A percentile compares a stretch with the other conserved stretches of the same genome.
Conservation (phyloP, 2,888 invertebrate species). For the Thereva unica region DNA sequence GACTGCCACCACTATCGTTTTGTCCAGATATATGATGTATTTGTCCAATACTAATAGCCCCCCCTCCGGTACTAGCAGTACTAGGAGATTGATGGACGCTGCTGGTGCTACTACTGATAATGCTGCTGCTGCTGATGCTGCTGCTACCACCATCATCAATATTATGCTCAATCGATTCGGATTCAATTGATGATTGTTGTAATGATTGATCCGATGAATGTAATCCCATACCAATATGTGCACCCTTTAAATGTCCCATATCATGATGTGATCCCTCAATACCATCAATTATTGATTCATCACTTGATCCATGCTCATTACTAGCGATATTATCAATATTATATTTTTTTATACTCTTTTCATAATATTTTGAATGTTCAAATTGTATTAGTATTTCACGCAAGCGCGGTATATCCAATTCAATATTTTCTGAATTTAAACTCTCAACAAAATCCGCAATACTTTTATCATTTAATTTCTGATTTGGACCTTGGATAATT, state of each 20-base stretch:
- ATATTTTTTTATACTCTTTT: conserved; percentile 41
- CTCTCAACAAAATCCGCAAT: conserved; percentile 54
- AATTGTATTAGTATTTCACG: conserved; percentile 51
- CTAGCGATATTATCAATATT: conserved; percentile 45
- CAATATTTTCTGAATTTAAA: conserved; percentile 50
- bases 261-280: conserved; percentile 49
- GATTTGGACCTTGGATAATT: conserved; percentile 49
- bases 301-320: conserved; percentile 42
- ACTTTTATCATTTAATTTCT: conserved; percentile 50
- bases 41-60: no score
- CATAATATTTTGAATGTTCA: conserved; percentile 45
- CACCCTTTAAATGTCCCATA: conserved; percentile 47
- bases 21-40: conserved; percentile 19
- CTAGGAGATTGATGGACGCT: conserved; percentile 7
- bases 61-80: no score
- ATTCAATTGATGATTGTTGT: no score
- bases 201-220: background rate
- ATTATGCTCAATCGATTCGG: conserved; percentile 1
- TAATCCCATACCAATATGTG: conserved; percentile 51
- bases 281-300: conserved; percentile 37
- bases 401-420: conserved; percentile 50
- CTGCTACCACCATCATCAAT: background rate
- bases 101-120: conserved; percentile 18
- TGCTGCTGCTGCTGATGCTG: background rate
- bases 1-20: conserved; percentile 5